A percentile compares a stretch with the other conserved stretches of the same genome.
phyloP scores from a whole-genome alignment of 2,888 invertebrate genomes.

The Mycalesis mineus region DNA sequence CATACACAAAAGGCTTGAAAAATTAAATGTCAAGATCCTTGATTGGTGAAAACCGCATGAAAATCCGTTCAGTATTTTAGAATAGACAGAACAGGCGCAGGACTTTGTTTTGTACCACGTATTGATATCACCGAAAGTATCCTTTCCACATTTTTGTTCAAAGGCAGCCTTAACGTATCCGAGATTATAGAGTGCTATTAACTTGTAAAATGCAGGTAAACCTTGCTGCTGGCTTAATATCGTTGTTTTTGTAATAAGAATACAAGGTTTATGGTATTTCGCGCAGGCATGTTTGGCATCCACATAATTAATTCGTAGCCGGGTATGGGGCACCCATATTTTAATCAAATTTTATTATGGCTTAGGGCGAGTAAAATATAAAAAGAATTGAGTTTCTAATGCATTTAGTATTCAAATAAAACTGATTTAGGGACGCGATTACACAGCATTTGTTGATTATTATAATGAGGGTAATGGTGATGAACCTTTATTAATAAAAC shows the following conservation, averaged over 20 bases:
- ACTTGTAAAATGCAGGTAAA: slow-evolving; percentile 45
- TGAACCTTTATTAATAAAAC: background rate
- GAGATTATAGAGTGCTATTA: slow-evolving; percentile 29
- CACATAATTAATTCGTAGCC: slow-evolving; percentile 61
- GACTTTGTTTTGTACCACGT: too few species aligned
- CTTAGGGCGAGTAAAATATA: slow-evolving; percentile 44
- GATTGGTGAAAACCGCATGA: too few species aligned
- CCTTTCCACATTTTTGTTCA: background rate
- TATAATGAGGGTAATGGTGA: background rate
- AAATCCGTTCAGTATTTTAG: too few species aligned
- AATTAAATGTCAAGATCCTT: too few species aligned
- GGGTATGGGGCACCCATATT: slow-evolving; percentile 58
- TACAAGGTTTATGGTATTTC: slow-evolving; percentile 43
- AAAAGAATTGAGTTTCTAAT: slow-evolving; percentile 36
- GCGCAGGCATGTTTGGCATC: slow-evolving; percentile 60
- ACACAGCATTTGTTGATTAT: slow-evolving; percentile 1
- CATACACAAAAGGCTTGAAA: too few species aligned
- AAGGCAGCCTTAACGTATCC: slow-evolving; percentile 1
- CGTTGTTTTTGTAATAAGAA: slow-evolving; percentile 41
- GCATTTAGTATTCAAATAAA: slow-evolving; percentile 13
- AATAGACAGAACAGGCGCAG: too few species aligned
- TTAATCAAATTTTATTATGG: slow-evolving; percentile 66
- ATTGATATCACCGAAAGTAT: background rate
- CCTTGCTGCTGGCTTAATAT: slow-evolving; percentile 35
- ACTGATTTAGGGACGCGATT: background rate